These are phyloP conservation scores for Pterophyllum scalare DNA, from an alignment of 2,113 vertebrate genomes.

Conservation along the genomic window DNA sequence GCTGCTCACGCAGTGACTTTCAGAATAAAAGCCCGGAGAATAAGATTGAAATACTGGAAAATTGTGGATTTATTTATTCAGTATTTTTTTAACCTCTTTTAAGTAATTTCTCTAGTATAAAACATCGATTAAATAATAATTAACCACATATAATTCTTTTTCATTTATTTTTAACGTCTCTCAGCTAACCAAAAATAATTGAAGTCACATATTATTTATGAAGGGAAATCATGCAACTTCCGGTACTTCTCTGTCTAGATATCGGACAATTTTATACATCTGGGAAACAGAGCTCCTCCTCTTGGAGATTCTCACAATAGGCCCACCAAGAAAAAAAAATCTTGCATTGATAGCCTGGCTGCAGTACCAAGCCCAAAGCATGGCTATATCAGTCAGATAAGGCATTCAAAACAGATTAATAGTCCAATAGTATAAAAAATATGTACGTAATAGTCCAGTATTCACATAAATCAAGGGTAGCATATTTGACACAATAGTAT, in stretches of 20 bases:
- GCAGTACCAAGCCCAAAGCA: conserved; percentile 13
- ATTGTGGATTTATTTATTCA: neutral
- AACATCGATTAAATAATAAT: neutral
- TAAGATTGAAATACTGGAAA: neutral
- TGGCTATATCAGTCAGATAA: neutral
- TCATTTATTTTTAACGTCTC: neutral
- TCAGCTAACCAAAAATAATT: neutral
- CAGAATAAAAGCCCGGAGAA: conserved; percentile 49
- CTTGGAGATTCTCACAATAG: conserved; percentile 43
- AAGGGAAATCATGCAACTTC: neutral
- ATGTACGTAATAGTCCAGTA: neutral
- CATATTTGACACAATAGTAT: neutral
- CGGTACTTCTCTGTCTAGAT: neutral
- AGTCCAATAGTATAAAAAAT: neutral
- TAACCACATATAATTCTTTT: neutral
- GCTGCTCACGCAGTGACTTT: neutral
- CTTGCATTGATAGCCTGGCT: conserved; percentile 36
- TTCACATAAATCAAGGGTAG: neutral
- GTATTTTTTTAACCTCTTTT: neutral
- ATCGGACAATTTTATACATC: neutral
- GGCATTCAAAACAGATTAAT: neutral
- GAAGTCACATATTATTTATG: neutral
- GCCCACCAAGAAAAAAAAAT: conserved; percentile 9
- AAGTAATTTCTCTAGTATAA: neutral
- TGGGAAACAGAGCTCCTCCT: conserved; percentile 60